Evolutionary conservation across 2,888 invertebrate species (phyloP).

Genomic region (Thyatira batis): DNA sequence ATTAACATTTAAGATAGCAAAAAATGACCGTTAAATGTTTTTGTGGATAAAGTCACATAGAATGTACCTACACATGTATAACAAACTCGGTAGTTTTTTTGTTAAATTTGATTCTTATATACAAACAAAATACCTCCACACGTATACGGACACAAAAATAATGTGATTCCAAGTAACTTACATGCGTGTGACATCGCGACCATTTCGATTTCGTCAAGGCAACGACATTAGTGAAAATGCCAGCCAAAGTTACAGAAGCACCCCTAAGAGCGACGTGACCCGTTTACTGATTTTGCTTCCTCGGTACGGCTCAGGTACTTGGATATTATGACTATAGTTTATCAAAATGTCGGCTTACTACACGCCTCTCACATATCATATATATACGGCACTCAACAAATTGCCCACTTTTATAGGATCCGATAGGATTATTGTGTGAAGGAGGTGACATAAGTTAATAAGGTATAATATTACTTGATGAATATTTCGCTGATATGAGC

Average conservation of each 20-base stretch:
- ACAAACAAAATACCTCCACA: background rate
- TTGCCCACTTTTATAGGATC: slow-evolving; percentile 57
- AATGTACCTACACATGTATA: too few species aligned
- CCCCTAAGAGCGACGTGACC: slow-evolving; percentile 35
- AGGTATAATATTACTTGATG: slow-evolving; percentile 16
- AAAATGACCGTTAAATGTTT: too few species aligned
- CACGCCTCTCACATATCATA: slow-evolving; percentile 46
- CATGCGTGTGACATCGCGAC: slow-evolving; percentile 5
- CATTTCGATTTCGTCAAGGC: slow-evolving; percentile 50
- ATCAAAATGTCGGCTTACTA: slow-evolving; percentile 61
- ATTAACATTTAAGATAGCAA: too few species aligned
- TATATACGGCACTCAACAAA: slow-evolving; percentile 59
- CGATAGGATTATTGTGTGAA: slow-evolving; percentile 49
- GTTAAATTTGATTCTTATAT: background rate
- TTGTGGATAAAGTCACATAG: too few species aligned
- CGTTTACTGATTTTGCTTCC: slow-evolving; percentile 35
- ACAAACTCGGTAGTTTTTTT: background rate
- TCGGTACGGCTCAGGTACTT: slow-evolving; percentile 30
- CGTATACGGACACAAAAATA: background rate
- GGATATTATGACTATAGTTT: slow-evolving; percentile 67
- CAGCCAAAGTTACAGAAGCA: slow-evolving; percentile 58
- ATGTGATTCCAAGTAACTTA: background rate
- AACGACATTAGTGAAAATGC: slow-evolving; percentile 69
- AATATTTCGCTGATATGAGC: slow-evolving; percentile 7
- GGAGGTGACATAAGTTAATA: slow-evolving; percentile 34